Evolutionary conservation across 2,113 vertebrate genomes (phyloP).

Genomic region (Motacilla alba): DNA sequence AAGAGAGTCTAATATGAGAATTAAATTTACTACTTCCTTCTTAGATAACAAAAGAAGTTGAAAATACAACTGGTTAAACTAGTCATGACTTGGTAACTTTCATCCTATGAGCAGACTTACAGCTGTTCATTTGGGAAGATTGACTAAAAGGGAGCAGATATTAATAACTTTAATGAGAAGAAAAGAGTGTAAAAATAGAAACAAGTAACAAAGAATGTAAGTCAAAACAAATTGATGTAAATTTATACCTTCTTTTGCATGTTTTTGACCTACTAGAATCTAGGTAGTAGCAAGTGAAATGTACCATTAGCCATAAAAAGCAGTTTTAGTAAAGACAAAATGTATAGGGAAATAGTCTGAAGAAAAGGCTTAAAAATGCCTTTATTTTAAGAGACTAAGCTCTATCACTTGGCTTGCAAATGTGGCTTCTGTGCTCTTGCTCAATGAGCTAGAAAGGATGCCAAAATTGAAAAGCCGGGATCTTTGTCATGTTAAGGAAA

Average conservation of each 20-base stretch:
- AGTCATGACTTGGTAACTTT: not conserved
- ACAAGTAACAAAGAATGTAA: not conserved
- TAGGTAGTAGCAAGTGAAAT: not conserved
- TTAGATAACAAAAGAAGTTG: conserved; percentile 2
- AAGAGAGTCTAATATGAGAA: not conserved
- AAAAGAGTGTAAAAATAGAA: not conserved
- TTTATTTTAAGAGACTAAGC: not conserved
- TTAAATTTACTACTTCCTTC: not conserved
- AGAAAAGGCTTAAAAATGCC: not conserved
- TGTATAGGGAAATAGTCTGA: not conserved
- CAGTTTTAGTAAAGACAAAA: not conserved
- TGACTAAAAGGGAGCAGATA: not conserved
- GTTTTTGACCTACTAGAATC: not conserved
- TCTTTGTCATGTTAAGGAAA: not conserved
- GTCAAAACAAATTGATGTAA: not conserved
- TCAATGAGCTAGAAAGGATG: not conserved
- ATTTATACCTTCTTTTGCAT: not conserved
- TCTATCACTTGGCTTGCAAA: not conserved
- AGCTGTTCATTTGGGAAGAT: not conserved
- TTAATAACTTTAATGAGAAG: not conserved
- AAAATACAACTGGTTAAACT: not conserved
- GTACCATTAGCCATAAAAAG: not conserved
- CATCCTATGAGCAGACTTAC: not conserved
- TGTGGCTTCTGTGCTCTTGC: not conserved
- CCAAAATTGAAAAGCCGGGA: not conserved